phyloP scores from a whole-genome alignment of 2,797 vertebrate genomes.

The Sciaenops ocellatus region DNA sequence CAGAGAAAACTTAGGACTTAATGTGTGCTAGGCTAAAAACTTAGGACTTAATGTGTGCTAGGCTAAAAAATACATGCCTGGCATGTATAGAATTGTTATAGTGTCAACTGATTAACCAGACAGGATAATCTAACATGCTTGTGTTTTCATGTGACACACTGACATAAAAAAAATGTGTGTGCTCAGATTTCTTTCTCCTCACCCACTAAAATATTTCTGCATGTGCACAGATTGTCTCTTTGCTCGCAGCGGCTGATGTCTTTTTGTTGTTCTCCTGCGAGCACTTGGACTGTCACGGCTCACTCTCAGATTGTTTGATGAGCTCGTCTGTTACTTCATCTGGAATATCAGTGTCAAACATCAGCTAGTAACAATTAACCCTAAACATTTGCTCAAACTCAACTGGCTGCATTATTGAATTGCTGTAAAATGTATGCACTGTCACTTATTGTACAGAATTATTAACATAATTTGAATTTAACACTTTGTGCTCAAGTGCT shows the following conservation, averaged over 20 bases:
- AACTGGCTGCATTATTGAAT: background rate
- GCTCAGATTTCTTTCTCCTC: conserved; percentile 11
- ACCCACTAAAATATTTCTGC: conserved; percentile 6
- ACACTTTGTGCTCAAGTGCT: background rate
- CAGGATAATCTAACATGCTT: conserved; percentile 30
- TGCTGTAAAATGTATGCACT: background rate
- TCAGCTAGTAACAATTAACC: conserved; percentile 9
- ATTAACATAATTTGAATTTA: background rate
- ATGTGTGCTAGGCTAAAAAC: background rate
- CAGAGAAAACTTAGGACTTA: background rate
- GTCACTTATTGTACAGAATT: background rate
- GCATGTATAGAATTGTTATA: conserved; percentile 10
- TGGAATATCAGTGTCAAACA: conserved; percentile 14
- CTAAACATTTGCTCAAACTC: background rate
- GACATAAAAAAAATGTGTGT: background rate
- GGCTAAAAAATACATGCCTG: background rate
- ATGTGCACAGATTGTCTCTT: conserved; percentile 25
- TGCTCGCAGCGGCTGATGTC: background rate
- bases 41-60: background rate
- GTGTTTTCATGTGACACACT: conserved; percentile 17
- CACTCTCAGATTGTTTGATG: background rate
- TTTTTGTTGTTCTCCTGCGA: conserved; percentile 6
- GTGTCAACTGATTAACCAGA: conserved; percentile 31
- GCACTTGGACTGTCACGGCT: background rate
- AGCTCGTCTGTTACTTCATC: background rate